These are phyloP conservation scores for Phoenicopterus ruber DNA, from an alignment of 2,113 vertebrate species.

Conservation along the genomic window DNA sequence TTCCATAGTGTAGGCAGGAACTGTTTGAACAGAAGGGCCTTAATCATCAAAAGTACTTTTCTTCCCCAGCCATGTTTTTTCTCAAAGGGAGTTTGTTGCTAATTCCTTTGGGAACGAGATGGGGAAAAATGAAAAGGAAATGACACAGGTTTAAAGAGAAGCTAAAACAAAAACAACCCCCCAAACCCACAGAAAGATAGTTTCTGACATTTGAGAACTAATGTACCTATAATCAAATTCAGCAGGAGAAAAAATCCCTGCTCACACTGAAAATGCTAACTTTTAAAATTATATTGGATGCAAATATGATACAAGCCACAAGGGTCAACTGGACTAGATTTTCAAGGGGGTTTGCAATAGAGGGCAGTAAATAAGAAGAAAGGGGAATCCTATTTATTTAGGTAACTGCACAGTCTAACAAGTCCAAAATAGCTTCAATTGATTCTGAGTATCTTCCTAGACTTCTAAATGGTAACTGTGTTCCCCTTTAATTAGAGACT, in stretches of 20 bases:
- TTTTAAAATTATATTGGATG: neutral
- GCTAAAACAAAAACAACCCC: neutral
- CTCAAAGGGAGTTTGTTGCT: conserved; percentile 53
- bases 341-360: neutral
- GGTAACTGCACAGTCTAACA: conserved; percentile 1
- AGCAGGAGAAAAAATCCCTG: neutral
- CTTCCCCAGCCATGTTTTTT: conserved; percentile 19
- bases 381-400: neutral
- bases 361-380: neutral
- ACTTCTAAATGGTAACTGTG: conserved; percentile 29
- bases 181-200: neutral
- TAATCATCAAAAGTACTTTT: conserved; percentile 59
- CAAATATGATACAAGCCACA: neutral
- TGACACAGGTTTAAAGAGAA: neutral
- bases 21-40: conserved; percentile 35
- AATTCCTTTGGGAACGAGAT: conserved; percentile 25
- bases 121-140: conserved; percentile 41
- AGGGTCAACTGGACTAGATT: neutral
- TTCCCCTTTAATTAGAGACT: conserved; percentile 60
- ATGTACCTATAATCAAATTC: neutral
- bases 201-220: neutral
- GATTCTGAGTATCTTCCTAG: conserved; percentile 31
- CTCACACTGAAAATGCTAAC: neutral
- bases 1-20: conserved; percentile 53
- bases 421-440: conserved; percentile 29